These are phyloP conservation scores for Potamilus streckersoni DNA, from an alignment of 1,140 invertebrate species.

Conservation along the genomic window DNA sequence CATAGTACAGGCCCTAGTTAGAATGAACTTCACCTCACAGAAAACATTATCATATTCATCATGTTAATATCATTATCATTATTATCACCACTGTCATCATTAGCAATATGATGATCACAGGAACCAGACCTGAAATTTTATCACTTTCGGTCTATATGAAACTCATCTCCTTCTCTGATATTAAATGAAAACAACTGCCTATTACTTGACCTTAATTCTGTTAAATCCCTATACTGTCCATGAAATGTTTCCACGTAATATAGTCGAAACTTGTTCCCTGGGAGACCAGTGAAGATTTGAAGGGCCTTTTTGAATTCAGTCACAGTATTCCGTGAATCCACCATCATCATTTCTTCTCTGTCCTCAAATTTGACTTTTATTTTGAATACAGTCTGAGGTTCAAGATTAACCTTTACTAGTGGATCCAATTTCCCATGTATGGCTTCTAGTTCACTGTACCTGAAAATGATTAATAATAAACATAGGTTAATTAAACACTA, in stretches of 20 bases:
- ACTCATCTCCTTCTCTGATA: slow-evolving; percentile 9
- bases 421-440: slow-evolving; percentile 45
- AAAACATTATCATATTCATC: no score
- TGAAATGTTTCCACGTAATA: slow-evolving; percentile 79
- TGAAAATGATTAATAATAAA: slow-evolving; percentile 7
- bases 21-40: no score
- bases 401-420: slow-evolving; percentile 39
- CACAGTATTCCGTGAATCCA: slow-evolving; percentile 36
- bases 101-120: no score
- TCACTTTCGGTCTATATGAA: slow-evolving; percentile 8
- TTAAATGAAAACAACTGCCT: slow-evolving; percentile 5
- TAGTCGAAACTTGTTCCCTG: slow-evolving; percentile 84
- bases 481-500: no score
- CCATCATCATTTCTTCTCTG: slow-evolving; percentile 28
- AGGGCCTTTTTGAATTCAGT: slow-evolving; percentile 41
- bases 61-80: no score
- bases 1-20: no score
- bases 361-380: slow-evolving; percentile 34
- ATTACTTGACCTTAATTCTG: not conserved
- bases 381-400: slow-evolving; percentile 16
- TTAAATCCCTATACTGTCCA: not conserved
- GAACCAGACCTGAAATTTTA: not conserved
- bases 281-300: slow-evolving; percentile 77
- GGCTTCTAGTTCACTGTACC: slow-evolving; percentile 43
- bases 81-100: no score